phyloP scores from a whole-genome alignment of 2,113 vertebrate genomes.

The Bos indicus region DNA sequence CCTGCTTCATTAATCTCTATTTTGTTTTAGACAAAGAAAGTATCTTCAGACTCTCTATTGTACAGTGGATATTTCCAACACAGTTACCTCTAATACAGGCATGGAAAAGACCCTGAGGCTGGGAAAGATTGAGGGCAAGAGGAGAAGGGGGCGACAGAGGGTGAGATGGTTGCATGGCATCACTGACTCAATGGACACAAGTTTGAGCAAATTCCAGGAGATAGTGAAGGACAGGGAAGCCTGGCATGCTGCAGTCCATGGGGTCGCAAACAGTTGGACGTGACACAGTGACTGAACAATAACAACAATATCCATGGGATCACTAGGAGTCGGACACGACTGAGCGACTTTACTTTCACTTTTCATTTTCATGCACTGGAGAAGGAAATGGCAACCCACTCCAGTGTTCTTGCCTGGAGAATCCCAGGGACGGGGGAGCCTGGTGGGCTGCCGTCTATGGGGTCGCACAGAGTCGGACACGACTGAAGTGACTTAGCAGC shows the following conservation, averaged over 20 bases:
- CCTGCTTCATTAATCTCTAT: background rate
- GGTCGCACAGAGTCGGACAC: too few species aligned
- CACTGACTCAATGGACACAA: background rate
- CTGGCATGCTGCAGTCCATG: background rate
- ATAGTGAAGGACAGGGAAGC: background rate
- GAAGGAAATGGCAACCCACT: too few species aligned
- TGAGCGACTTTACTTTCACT: too few species aligned
- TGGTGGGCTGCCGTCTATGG: too few species aligned
- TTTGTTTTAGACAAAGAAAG: background rate
- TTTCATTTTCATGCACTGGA: too few species aligned
- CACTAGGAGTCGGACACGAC: too few species aligned
- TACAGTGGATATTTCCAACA: background rate
- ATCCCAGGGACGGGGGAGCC: too few species aligned
- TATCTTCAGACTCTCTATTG: background rate
- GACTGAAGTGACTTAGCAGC: too few species aligned
- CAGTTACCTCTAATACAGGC: background rate
- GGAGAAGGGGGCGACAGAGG: background rate
- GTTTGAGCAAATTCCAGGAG: background rate
- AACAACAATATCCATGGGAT: background rate
- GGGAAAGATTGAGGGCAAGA: background rate
- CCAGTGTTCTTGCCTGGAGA: too few species aligned
- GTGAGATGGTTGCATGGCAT: background rate
- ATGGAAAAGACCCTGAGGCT: background rate
- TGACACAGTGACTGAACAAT: background rate
- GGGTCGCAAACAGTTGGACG: background rate